Percentiles rank a stretch among this genome's conserved stretches.
Evolutionary conservation across 2,113 vertebrate genomes (phyloP).

Genomic region (Connochaetes taurinus): DNA sequence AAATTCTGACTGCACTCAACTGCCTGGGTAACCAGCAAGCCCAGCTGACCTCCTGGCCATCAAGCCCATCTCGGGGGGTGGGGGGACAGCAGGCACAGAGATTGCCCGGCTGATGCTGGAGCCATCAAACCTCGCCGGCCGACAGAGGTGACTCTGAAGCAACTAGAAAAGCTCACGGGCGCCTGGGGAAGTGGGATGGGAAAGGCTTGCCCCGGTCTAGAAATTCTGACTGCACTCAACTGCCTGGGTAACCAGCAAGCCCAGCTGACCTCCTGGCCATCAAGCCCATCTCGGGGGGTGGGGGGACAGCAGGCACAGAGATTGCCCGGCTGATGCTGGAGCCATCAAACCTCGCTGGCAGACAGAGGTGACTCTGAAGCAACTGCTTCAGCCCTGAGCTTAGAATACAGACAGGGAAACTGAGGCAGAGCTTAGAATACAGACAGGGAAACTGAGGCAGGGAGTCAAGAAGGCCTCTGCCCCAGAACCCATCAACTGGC

Average conservation of each 20-base stretch:
- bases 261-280: neutral
- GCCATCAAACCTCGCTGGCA: neutral
- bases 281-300: neutral
- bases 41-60: neutral
- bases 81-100: neutral
- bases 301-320: neutral
- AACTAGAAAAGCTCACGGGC: neutral
- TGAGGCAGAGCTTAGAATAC: neutral
- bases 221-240: neutral
- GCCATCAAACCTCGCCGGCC: neutral
- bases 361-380: neutral
- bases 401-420: neutral
- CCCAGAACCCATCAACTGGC: neutral
- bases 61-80: neutral
- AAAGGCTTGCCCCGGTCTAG: neutral
- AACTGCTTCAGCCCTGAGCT: neutral
- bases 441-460: neutral
- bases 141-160: neutral
- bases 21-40: neutral
- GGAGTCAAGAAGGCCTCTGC: neutral
- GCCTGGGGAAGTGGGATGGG: neutral
- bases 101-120: neutral
- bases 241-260: neutral
- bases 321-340: neutral
- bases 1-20: neutral